Evolutionary conservation across 2,888 invertebrate species (phyloP).

Genomic region (Perdita meconis): DNA sequence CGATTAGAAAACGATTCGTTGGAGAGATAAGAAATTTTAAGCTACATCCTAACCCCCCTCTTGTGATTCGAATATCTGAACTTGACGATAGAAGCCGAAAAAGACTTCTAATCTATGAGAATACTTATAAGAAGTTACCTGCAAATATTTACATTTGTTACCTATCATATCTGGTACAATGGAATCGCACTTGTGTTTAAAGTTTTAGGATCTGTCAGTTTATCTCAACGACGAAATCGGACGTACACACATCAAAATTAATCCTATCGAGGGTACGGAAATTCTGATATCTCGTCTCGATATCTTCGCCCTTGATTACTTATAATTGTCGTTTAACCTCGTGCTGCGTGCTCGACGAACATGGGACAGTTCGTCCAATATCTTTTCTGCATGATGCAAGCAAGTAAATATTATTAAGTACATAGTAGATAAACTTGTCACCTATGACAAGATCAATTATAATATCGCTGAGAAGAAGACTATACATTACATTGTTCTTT

Average conservation of each 20-base stretch:
- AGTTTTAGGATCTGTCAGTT: background rate
- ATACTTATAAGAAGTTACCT: background rate
- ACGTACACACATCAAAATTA: background rate
- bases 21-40: no score
- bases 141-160: constrained; percentile 22
- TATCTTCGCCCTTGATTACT: constrained; percentile 26
- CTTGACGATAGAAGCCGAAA: background rate
- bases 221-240: background rate
- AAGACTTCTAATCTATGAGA: background rate
- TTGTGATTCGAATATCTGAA: background rate
- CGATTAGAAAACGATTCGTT: no score
- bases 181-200: background rate
- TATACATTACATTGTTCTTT: no score
- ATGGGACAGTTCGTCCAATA: background rate
- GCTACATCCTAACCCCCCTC: background rate
- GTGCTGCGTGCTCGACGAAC: background rate
- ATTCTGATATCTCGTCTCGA: constrained; percentile 13
- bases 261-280: background rate
- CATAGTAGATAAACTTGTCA: background rate
- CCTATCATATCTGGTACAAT: background rate
- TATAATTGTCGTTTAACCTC: constrained; percentile 37
- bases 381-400: background rate
- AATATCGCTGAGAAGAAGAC: no score
- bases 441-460: background rate
- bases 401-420: background rate